Conservation (phyloP, 2,113 vertebrate genomes). For the Microtus pennsylvanicus region DNA sequence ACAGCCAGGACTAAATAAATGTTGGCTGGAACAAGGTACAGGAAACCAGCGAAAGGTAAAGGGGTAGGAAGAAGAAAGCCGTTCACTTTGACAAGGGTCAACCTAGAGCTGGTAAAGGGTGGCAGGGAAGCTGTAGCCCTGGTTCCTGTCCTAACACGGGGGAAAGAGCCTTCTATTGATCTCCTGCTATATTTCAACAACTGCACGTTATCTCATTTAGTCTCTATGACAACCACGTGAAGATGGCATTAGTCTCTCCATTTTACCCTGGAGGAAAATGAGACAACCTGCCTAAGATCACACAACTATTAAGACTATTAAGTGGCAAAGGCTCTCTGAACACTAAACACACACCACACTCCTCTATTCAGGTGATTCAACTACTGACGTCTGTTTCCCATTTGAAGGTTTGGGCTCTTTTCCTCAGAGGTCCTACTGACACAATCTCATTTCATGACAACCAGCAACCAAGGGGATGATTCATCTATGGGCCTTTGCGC, state of each 20-base stretch:
- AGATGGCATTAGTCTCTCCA: conserved; percentile 47
- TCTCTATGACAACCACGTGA: conserved; percentile 67
- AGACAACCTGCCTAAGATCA: conserved; percentile 52
- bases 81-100: neutral
- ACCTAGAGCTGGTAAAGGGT: neutral
- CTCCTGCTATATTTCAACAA: conserved; percentile 49
- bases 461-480: neutral
- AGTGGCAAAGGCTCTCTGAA: conserved; percentile 25
- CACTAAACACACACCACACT: neutral
- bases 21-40: neutral
- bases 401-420: neutral
- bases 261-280: conserved; percentile 50
- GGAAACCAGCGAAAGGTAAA: conserved; percentile 28
- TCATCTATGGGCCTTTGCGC: neutral
- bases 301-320: conserved; percentile 38
- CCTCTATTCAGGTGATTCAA: neutral
- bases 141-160: neutral
- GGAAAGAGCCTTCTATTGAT: conserved; percentile 53
- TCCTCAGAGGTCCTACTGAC: neutral
- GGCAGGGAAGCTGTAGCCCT: neutral
- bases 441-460: neutral
- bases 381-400: neutral
- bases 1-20: neutral
- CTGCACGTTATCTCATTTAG: conserved; percentile 26
- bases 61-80: neutral